phyloP scores from a whole-genome alignment of 2,113 vertebrate genomes.

The Calidris pugnax region DNA sequence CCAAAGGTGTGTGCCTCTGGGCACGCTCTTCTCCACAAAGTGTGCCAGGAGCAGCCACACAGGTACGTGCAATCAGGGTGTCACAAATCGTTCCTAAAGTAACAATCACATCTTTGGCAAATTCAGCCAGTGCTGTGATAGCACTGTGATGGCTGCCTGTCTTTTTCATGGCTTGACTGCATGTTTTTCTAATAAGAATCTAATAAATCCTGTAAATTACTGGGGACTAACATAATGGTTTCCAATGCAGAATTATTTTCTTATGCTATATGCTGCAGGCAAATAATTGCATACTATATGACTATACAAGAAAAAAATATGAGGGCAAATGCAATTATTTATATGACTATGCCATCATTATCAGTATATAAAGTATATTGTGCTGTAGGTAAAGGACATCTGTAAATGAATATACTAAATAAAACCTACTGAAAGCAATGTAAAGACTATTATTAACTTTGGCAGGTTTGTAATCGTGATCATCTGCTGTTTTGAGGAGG shows the following conservation, averaged over 20 bases:
- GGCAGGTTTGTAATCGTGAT: neutral
- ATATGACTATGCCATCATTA: neutral
- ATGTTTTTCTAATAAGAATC: neutral
- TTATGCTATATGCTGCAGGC: neutral
- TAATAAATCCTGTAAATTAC: neutral
- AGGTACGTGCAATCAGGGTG: neutral
- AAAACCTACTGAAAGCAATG: neutral
- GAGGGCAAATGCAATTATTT: neutral
- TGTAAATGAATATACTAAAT: neutral
- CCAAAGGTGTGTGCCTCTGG: neutral
- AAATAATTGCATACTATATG: neutral
- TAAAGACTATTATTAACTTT: neutral
- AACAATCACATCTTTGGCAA: neutral
- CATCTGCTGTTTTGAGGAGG: neutral
- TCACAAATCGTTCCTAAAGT: neutral
- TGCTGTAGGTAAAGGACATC: neutral
- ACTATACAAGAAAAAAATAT: neutral
- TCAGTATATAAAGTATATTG: neutral
- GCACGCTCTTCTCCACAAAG: neutral
- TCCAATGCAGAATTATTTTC: neutral
- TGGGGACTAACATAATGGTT: neutral
- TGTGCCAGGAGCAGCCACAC: neutral
- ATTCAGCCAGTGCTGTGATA: neutral
- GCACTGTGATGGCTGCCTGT: neutral
- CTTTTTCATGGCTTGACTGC: neutral